phyloP scores from a whole-genome alignment of 2,113 vertebrate species.

The human (Homo sapiens) region GRCh38 chr5:167983001-167983500 shows the following conservation, averaged over 20 bases:
- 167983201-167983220: conserved; percentile 38
- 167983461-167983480: conserved; percentile 62
- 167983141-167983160: conserved; percentile 59
- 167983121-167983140: conserved; percentile 51
- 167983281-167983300: conserved; percentile 25
- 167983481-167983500: conserved; percentile 71
- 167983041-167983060: neutral
- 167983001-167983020: neutral
- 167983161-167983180: neutral
- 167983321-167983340: conserved; percentile 70
- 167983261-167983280: neutral
- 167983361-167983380: conserved; percentile 71
- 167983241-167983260: conserved; percentile 41
- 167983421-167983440: conserved; percentile 74
- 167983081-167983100: conserved; percentile 22
- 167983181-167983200: neutral
- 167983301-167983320: neutral
- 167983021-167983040: neutral
- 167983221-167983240: conserved; percentile 45
- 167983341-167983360: conserved; percentile 71
- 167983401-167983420: conserved; percentile 64
- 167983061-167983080: conserved; percentile 52
- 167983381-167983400: conserved; percentile 67
- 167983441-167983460: conserved; percentile 69
- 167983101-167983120: neutral